Conservation (phyloP, 2,888 invertebrate genomes). For the Watsonalla binaria region DNA sequence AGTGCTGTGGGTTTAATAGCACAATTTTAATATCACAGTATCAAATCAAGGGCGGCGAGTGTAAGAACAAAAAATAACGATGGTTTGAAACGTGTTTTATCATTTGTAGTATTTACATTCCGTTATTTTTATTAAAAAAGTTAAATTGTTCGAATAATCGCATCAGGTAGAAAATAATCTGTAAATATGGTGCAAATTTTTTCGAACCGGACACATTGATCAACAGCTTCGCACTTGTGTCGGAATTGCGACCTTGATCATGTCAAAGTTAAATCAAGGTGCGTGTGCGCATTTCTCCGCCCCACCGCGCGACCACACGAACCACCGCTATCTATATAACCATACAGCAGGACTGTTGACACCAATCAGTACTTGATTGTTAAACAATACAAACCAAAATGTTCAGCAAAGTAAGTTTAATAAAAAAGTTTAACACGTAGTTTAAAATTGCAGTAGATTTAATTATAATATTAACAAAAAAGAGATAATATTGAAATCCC, state of each 20-base stretch:
- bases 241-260: slow-evolving; percentile 31
- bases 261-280: slow-evolving; percentile 46
- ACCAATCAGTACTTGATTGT: slow-evolving; percentile 44
- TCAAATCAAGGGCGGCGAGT: no score
- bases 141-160: no score
- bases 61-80: no score
- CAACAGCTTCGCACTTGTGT: slow-evolving; percentile 21
- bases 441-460: background rate
- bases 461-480: background rate
- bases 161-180: no score
- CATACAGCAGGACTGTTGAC: slow-evolving; percentile 39
- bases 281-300: slow-evolving; percentile 37
- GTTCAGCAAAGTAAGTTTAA: slow-evolving; percentile 49
- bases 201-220: background rate
- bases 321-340: slow-evolving; percentile 44
- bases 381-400: slow-evolving; percentile 40
- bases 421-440: background rate
- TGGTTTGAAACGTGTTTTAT: no score
- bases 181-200: no score
- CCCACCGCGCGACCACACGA: slow-evolving; percentile 32
- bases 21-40: no score
- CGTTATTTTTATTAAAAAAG: no score
- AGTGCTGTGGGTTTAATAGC: no score
- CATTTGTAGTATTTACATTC: no score
- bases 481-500: background rate